Evolutionary conservation across 1,140 invertebrate genomes (phyloP).

Genomic region (Euschistus heros): DNA sequence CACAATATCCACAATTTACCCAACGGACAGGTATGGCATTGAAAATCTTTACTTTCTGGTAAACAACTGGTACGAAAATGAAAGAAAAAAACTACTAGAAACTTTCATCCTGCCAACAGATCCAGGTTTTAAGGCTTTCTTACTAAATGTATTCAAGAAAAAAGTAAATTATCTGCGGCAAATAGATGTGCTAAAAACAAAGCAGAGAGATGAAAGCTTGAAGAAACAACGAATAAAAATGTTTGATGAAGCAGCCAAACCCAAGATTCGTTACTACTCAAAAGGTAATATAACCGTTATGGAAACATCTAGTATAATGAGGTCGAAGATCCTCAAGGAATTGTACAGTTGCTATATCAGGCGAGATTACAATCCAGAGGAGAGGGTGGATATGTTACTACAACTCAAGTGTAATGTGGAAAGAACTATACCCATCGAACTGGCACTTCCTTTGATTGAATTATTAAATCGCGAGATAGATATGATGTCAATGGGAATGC

Average conservation of each 20-base stretch:
- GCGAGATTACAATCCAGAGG: neutral
- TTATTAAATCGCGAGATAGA: neutral
- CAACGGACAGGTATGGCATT: neutral
- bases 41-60: neutral
- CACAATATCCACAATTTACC: neutral
- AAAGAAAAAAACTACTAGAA: neutral
- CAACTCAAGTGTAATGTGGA: neutral
- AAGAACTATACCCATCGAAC: neutral
- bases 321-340: neutral
- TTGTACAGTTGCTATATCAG: neutral
- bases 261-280: neutral
- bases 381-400: neutral
- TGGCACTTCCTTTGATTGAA: neutral
- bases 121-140: neutral
- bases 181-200: neutral
- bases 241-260: neutral
- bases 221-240: neutral
- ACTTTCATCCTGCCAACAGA: neutral
- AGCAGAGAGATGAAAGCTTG: neutral
- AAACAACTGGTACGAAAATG: neutral
- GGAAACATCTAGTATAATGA: neutral
- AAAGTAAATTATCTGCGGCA: neutral
- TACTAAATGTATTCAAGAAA: neutral
- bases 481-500: neutral
- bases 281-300: neutral